These are phyloP conservation scores for Mechanitis mazaeus DNA, from an alignment of 2,888 invertebrate genomes.

Conservation along the genomic window DNA sequence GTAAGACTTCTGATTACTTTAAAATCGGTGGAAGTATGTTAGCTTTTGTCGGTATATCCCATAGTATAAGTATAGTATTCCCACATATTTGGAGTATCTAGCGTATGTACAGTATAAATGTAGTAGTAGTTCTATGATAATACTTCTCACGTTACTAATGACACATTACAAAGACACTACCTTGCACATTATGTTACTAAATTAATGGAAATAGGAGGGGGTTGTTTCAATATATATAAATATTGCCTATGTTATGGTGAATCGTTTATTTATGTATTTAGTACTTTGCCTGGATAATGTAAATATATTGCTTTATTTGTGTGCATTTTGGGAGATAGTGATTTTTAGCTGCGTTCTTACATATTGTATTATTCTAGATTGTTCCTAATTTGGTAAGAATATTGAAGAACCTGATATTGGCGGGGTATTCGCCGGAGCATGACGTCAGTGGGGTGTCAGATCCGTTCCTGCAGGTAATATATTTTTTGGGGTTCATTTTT, in stretches of 20 bases:
- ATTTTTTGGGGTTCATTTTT: no score
- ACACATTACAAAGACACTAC: background rate
- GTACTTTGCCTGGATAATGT: background rate
- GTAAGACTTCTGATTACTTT: no score
- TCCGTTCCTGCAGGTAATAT: slow-evolving; percentile 95
- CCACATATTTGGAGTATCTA: no score
- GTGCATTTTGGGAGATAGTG: background rate
- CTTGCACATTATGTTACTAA: slow-evolving; percentile 25
- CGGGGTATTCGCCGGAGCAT: slow-evolving; percentile 99
- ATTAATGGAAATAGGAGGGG: background rate
- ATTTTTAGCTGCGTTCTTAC: background rate
- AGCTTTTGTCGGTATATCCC: no score
- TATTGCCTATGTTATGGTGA: no score
- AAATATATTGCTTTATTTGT: background rate
- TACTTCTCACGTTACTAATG: slow-evolving; percentile 10
- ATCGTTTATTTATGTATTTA: slow-evolving; percentile 2
- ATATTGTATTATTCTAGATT: slow-evolving; percentile 78
- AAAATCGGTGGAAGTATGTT: no score
- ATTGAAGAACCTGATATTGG: slow-evolving; percentile 97
- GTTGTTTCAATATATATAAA: background rate
- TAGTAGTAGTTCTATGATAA: slow-evolving; percentile 4
- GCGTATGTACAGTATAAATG: no score
- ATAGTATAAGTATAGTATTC: no score
- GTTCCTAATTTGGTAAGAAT: slow-evolving; percentile 99
- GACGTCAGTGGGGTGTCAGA: slow-evolving; percentile 99